Percentiles rank a stretch among this genome's conserved stretches.
These are phyloP conservation scores for Melanerpes formicivorus DNA, from an alignment of 2,113 vertebrate genomes.

Conservation along the genomic window DNA sequence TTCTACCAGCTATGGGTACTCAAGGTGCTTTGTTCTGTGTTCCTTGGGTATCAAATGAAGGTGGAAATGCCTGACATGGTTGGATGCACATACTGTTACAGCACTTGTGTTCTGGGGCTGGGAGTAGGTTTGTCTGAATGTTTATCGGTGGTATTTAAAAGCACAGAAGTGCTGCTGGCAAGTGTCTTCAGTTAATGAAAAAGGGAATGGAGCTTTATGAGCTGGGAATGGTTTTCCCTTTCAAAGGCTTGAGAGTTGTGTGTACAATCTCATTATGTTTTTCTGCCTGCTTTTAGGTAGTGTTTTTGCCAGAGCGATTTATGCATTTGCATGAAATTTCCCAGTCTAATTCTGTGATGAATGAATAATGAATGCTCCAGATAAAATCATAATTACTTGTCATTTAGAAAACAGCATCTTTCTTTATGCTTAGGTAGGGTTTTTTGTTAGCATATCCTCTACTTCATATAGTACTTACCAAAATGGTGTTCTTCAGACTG, in stretches of 20 bases:
- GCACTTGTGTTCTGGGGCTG: background rate
- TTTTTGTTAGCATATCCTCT: background rate
- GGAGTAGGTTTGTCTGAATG: background rate
- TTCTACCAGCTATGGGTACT: background rate
- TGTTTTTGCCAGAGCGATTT: background rate
- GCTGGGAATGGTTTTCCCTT: background rate
- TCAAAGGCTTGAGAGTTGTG: background rate
- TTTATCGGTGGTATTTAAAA: constrained; percentile 8
- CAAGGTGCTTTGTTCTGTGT: background rate
- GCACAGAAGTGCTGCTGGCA: constrained; percentile 25
- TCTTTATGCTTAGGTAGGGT: background rate
- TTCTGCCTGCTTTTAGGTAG: background rate
- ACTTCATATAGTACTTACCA: background rate
- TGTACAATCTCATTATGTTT: background rate
- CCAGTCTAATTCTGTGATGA: background rate
- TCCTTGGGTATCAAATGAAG: background rate
- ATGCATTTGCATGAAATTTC: background rate
- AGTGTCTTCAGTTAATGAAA: constrained; percentile 10
- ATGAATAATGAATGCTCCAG: background rate
- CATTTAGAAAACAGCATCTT: background rate
- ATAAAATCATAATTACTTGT: constrained; percentile 20
- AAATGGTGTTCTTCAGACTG: background rate
- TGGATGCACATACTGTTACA: background rate
- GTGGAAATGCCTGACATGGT: background rate
- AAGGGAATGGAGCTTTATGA: background rate